Evolutionary conservation across 2,888 invertebrate species (phyloP), one percentile per base, ranked within the genome.

Genomic region (Eupithecia dodoneata): DNA sequence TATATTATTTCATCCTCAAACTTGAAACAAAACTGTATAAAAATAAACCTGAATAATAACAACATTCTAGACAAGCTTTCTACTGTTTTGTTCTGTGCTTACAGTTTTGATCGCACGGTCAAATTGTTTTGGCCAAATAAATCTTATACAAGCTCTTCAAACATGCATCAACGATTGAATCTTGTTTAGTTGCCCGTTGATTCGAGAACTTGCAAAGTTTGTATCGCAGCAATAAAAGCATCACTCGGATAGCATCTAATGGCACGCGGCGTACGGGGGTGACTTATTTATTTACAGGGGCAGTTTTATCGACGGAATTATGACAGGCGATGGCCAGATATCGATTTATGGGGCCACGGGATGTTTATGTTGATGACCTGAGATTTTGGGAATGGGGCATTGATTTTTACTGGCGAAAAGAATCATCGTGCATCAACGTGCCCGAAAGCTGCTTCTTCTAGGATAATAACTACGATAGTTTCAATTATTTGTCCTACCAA

Each of bases 191-290:
- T n/a, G 45, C 44, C 18, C 67, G 45, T 47, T 70, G 47, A 70
- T 70, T 47, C 72, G 63, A 63, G 47, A 73, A 65, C 9, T 73
- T 70, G 70, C 47, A 70, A 70, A 70, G 13, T 67, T 70, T 47
- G 70, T 70, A 49, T 45, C 18, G 44, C 67, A 45, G 83, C 87
- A 88, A 87, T 88, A 70, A 90, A 90, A 90, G 88, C 88, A 88
- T 90, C 88, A 87, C 86, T 86, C 88, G 84, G 91, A 92, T 91
- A 91, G 87, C 88, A 91, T 92, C 92, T 83, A 88, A 87, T 89
- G 89, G 89, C 85, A 87, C 87, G 85, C 87, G 86, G 85, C 85
- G 86, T 86, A 86, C 84, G 84, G 85, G 80, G 81, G 88, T 91
- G 90, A 91, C 90, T 90, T 91, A 92, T 86, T 85, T 89, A 89